Evolutionary conservation across 2,888 invertebrate species (phyloP), one percentile per base, ranked within the genome.

Genomic region (Smittia aterrima): DNA sequence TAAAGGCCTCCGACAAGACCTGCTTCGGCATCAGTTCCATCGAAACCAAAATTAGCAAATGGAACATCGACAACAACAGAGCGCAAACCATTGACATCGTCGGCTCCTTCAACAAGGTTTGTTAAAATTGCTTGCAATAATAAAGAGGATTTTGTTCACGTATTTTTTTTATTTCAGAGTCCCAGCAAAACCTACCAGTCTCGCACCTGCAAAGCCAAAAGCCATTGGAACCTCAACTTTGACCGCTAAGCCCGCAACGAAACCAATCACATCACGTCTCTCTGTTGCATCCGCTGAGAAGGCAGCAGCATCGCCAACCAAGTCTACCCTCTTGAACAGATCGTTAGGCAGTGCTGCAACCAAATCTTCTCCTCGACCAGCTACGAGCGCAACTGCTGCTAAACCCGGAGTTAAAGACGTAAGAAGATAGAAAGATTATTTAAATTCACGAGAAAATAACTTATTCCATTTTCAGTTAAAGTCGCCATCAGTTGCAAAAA

Each of bases 161-260:
- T n/a, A n/a, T n/a, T n/a, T n/a, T n/a, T n/a, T n/a, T n/a, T n/a
- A 0, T 1, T 72, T 47, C 24, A 66, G 74, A 74, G 74, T 40
- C 16, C 47, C 74, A 41, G 27, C 27, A 41, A 66, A 66, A 40
- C 72, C 72, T 13, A 74, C 74, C 38, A 74, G 18, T 7, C 54
- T 66, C 18, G 27, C 58, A 58, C n/a, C 64, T 38, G 24, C 41
- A 38, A 64, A 62, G 47, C 41, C 73, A 16, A 72, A 62, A 72
- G 6, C 16, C n/a, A 72, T n/a, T 16, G 53, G 27, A 25, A 27
- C 66, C 13, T 20, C 67, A 40, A 20, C 66, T 9, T 9, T 64
- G n/a, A 47, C 66, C 2, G 20, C 27, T 16, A 47, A 24, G 16
- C 18, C 72, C 13, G 54, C 58, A 32, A 47, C 58, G 20, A 27